These are phyloP conservation scores for Adelognathus sp. DNA, from an alignment of 2,888 invertebrate genomes.

Conservation along the genomic window DNA sequence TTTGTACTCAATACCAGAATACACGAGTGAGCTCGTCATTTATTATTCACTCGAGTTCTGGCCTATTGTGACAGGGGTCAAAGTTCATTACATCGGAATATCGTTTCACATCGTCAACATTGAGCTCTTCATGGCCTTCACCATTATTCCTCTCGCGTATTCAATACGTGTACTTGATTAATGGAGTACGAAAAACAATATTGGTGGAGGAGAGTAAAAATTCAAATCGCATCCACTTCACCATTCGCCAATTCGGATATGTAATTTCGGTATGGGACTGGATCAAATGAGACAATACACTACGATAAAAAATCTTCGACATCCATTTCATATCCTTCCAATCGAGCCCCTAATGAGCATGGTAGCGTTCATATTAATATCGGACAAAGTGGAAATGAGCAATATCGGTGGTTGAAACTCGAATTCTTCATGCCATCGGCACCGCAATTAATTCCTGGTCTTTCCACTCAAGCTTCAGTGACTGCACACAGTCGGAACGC, in stretches of 20 bases:
- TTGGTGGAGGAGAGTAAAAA: too few relatives aligned
- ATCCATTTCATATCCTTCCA: background rate
- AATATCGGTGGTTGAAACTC: background rate
- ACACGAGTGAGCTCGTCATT: background rate
- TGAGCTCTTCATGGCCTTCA: background rate
- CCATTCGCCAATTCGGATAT: too few relatives aligned
- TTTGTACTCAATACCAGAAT: background rate
- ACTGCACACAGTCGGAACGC: background rate
- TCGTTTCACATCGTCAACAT: too few relatives aligned
- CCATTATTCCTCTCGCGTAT: too few relatives aligned
- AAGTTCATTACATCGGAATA: too few relatives aligned
- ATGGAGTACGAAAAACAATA: too few relatives aligned
- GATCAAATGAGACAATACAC: too few relatives aligned
- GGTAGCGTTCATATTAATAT: too few relatives aligned
- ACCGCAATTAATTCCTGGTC: conserved; percentile 27
- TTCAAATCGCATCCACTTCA: too few relatives aligned
- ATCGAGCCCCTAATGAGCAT: conserved; percentile 18
- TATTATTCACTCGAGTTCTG: background rate
- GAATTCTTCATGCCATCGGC: background rate
- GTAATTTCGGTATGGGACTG: too few relatives aligned
- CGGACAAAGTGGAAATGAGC: background rate
- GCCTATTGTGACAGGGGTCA: background rate
- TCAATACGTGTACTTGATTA: too few relatives aligned
- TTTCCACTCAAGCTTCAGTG: conserved; percentile 26
- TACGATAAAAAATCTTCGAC: too few relatives aligned